Evolutionary conservation across 2,113 vertebrate species (phyloP), one percentile per base, ranked within the genome.

Genomic region (Gulo gulo): DNA sequence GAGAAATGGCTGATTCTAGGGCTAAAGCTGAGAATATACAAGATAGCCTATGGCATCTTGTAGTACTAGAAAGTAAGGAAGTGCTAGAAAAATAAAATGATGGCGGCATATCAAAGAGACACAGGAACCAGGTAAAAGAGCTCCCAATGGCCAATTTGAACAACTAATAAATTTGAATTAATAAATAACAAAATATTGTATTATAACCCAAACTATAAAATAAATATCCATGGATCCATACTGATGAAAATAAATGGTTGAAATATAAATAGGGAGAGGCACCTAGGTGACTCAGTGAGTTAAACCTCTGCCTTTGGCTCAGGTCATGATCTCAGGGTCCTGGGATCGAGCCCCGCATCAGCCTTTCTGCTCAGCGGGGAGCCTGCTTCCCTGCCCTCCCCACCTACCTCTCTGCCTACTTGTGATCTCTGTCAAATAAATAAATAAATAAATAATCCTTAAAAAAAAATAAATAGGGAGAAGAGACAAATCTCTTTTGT

Each of bases 161-260:
- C 61, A 82, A 92, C 42, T 85, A 88, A 69, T 55, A 88, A 97
- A 71, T 65, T 26, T 61, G 59, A 89, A 94, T 31, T 88, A 88
- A 63, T 47, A 88, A 97, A 79, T 65, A 74, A 45, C n/a, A 89
- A 78, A 86, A 42, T 63, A 96, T 31, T 96, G 36, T 23, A 81
- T 95, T 63, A 42, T 50, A 81, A 63, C 11, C 26, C 67, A 87
- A 93, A 65, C 18, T 31, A 39, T 59, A 83, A 82, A 94, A 65
- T 42, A 94, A 86, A 87, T 59, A 95, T 24, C 34, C 23, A 65
- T 57, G 29, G 57, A 6, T 55, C 55, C 50, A 67, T 87, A 29
- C 12, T 79, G 34, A 69, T 82, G 29, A 65, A 87, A 94, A 96
- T 71, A 92, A 78, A 57, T 95, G 13, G 34, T 7, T 52, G 13